Base-by-base conservation (phyloP, 2,797 vertebrate genomes). In the Parauchenoglanis ngamensis region DNA sequence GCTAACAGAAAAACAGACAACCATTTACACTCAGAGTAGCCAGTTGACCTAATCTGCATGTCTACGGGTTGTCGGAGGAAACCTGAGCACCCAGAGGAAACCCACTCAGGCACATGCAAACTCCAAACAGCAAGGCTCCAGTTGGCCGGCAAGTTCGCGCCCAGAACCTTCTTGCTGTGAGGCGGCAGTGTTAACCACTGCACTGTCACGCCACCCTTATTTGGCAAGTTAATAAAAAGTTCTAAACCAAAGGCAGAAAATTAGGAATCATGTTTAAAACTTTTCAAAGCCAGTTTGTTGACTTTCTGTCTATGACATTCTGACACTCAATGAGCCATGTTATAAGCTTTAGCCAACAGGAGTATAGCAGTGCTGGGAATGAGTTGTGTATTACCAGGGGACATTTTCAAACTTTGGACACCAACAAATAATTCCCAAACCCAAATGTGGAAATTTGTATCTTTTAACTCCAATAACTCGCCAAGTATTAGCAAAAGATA, bases 221-320 rank as follows among this genome's bases (percentile, higher is more conserved):
- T 40, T 40, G 40, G 40, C 40, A 40, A 40, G 0, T 40, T 40
- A 40, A 40, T 40, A 73, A 0, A 11, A 12, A 57, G 35, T 46
- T 25, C 13, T 19, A 31, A 28, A 1, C 23, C 25, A 54, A 72
- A 1, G 23, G 35, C 7, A 0, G 65, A 35, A 19, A 35, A 68
- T 68, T 35, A 11, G 28, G 12, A 28, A n/a, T 28, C 63, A 65
- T 28, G 7, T 52, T 4, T 2, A 28, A 54, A n/a, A 28, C 13
- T 17, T 40, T 40, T 1, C 40, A 40, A 89, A 87, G 49, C n/a
- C 73, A 57, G 17, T 40, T 84, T 90, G 85, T 89, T 72, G 85
- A 80, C 85, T 87, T 82, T 86, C 79, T 83, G 44, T 44, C 35
- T 31, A 56, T 80, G 57, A 79, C 73, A 72, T 77, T 88, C 75